Base-by-base conservation (phyloP, 2,888 invertebrate species). In the Kryphioiulus occultus region DNA sequence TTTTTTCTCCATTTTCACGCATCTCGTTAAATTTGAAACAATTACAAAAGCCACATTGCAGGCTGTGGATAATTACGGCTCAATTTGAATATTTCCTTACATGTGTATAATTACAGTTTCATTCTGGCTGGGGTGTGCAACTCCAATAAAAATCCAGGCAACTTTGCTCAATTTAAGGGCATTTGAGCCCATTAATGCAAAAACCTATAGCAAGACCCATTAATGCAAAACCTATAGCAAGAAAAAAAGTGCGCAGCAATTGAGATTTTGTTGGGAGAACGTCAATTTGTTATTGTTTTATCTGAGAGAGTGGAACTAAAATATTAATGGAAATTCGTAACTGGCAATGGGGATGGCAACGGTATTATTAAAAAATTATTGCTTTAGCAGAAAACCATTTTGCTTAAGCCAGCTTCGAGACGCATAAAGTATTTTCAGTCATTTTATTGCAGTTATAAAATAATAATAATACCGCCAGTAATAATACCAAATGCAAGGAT, bases 301-400 rank as follows among this genome's bases (percentile, higher is more conserved):
- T 26, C 68, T 68, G 22, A 22, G 0, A 26, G 68, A 68, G 19
- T 26, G 22, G 10, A 68, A 22, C 1, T 68, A 68, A 68, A 68
- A 68, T 68, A 68, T 68, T 68, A 68, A 68, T 68, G 68, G 68
- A 68, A 68, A 68, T 68, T 68, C 68, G 68, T 68, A 26, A 68
- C 22, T 26, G 9, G 68, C 68, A 68, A 22, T 68, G 26, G 68
- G 68, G 68, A n/a, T 59, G 35, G 53, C 53, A 59, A 15, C n/a
- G 68, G 68, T 26, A 68, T 26, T 68, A 68, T 68, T 68, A 68
- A 68, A 68, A 68, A 68, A 68, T 68, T 22, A 68, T 68, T 68
- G 68, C 68, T 5, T n/a, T 68, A 26, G 68, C 68, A 68, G 22
- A 68, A 68, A 68, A 26, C 26, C 68, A 59, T 59, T 59, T 59